Conservation (phyloP, 2,113 vertebrate species). For the Tragelaphus buxtoni region DNA sequence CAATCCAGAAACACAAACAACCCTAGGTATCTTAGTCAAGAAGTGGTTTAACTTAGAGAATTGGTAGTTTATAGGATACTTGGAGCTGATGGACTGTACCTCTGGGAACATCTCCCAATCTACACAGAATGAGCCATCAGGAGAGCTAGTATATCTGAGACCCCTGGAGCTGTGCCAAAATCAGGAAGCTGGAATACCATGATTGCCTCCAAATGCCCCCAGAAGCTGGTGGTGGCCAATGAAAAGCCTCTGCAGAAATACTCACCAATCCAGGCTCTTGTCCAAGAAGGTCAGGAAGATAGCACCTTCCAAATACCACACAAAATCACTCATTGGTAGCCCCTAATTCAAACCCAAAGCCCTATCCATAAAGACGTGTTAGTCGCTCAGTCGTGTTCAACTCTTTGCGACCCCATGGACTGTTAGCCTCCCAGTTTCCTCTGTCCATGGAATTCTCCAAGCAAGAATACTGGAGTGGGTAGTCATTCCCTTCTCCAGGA, state of each 20-base stretch:
- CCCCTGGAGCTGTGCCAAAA: rapidly evolving
- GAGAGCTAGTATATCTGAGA: not conserved
- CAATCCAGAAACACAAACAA: not conserved
- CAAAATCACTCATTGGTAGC: not conserved
- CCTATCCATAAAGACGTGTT: not conserved
- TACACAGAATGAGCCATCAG: not conserved
- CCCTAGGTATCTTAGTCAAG: not conserved
- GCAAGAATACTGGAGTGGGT: not conserved
- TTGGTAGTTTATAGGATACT: not conserved
- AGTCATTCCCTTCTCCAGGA: not conserved
- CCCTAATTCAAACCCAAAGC: not conserved
- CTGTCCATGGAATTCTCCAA: not conserved
- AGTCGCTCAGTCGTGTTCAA: rapidly evolving
- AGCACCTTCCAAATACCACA: not conserved
- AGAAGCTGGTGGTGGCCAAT: not conserved
- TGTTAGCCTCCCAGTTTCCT: not conserved
- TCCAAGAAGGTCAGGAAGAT: not conserved
- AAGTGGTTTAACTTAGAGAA: not conserved
- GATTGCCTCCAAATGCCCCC: too few relatives aligned
- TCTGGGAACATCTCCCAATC: not conserved
- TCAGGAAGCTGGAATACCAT: not conserved
- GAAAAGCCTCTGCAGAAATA: not conserved
- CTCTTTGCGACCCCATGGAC: not conserved
- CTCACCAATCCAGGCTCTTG: not conserved
- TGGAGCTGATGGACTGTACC: not conserved